Evolutionary conservation across 2,797 vertebrate species (phyloP).

Genomic region (Paramormyrops hopkinsi): DNA sequence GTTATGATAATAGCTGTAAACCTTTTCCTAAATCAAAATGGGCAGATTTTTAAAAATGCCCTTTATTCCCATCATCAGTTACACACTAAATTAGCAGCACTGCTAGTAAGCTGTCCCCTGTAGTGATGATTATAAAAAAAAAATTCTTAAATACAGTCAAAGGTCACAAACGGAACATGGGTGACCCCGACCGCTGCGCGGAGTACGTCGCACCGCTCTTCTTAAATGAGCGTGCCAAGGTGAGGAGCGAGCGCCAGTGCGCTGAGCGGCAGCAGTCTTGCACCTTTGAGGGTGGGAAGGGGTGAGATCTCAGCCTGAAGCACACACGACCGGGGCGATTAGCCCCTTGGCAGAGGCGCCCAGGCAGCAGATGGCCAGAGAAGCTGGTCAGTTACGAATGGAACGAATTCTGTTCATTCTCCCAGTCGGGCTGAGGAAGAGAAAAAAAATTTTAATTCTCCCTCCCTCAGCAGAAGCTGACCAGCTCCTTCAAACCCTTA

Average conservation of each 20-base stretch:
- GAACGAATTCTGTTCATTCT: neutral
- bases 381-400: neutral
- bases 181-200: neutral
- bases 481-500: neutral
- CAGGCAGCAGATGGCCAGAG: neutral
- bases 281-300: neutral
- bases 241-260: neutral
- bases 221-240: neutral
- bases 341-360: neutral
- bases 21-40: neutral
- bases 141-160: neutral
- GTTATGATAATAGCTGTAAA: neutral
- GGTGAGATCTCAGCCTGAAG: neutral
- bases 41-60: neutral
- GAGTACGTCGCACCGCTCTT: neutral
- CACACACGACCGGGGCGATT: neutral
- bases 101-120: neutral
- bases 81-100: neutral
- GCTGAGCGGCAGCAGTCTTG: conserved; percentile 11
- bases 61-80: neutral
- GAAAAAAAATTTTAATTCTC: neutral
- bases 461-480: neutral
- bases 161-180: neutral
- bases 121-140: neutral
- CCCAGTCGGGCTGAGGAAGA: neutral